phyloP scores from a whole-genome alignment of 2,888 invertebrate species.

The Agonopterix alstromeriana region DNA sequence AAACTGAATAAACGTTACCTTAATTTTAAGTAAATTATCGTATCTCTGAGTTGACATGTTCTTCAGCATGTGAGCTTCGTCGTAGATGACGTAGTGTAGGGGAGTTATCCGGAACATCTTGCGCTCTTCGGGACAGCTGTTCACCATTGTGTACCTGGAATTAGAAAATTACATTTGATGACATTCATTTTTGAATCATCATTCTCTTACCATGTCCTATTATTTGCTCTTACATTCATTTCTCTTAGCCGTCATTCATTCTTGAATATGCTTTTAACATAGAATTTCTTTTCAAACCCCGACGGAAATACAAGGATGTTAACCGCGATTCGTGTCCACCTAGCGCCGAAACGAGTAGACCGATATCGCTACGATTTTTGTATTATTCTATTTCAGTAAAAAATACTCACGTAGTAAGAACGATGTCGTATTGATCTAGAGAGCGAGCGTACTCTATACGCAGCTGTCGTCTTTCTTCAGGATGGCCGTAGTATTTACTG shows the following conservation, averaged over 20 bases:
- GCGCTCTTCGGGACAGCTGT: constrained; percentile 91
- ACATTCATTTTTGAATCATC: no score
- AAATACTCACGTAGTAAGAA: constrained; percentile 88
- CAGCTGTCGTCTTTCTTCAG: constrained; percentile 88
- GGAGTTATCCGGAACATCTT: constrained; percentile 93
- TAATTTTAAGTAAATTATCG: constrained; percentile 90
- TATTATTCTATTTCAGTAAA: not conserved
- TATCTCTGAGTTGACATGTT: constrained; percentile 97
- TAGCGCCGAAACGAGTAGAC: no score
- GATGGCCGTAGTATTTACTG: constrained; percentile 92
- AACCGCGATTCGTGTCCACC: no score
- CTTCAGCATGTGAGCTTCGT: constrained; percentile 98
- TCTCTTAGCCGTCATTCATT: no score
- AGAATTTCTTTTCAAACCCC: no score
- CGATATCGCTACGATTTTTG: no score
- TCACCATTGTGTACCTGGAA: constrained; percentile 82
- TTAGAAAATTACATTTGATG: not conserved
- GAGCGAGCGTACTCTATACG: constrained; percentile 86
- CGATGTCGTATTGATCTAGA: constrained; percentile 85
- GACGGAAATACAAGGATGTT: no score
- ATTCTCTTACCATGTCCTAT: no score
- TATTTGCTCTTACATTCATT: no score
- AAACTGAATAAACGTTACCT: constrained; percentile 53
- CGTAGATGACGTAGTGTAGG: constrained; percentile 95
- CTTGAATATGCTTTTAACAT: no score